phyloP scores from a whole-genome alignment of 2,888 invertebrate genomes.

The Conus canariensis region DNA sequence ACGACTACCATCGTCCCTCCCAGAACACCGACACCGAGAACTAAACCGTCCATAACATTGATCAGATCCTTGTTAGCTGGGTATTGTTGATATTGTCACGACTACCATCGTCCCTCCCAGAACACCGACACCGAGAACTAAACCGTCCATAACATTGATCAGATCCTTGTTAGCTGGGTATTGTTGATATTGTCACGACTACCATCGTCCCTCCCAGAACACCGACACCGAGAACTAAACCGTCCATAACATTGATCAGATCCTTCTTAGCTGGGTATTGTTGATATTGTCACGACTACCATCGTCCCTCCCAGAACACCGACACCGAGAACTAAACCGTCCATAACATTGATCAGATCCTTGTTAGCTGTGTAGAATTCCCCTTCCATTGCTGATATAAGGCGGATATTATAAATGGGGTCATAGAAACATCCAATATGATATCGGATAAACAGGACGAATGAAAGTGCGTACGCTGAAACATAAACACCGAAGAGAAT shows the following conservation, averaged over 20 bases:
- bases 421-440: not conserved
- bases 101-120: not conserved
- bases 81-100: not conserved
- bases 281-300: too few species aligned
- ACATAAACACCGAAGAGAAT: not conserved
- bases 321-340: not conserved
- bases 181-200: not conserved
- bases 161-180: too few species aligned
- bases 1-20: not conserved
- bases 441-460: not conserved
- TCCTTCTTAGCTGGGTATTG: too few species aligned
- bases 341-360: not conserved
- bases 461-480: too few species aligned
- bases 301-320: not conserved
- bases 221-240: not conserved
- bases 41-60: not conserved
- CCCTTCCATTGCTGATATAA: too few species aligned
- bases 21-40: not conserved
- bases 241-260: too few species aligned
- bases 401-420: not conserved
- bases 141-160: too few species aligned
- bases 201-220: not conserved
- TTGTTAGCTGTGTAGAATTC: not conserved
- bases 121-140: not conserved
- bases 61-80: too few species aligned